phyloP scores from a whole-genome alignment of 2,113 vertebrate genomes.

The Sciurus niger region DNA sequence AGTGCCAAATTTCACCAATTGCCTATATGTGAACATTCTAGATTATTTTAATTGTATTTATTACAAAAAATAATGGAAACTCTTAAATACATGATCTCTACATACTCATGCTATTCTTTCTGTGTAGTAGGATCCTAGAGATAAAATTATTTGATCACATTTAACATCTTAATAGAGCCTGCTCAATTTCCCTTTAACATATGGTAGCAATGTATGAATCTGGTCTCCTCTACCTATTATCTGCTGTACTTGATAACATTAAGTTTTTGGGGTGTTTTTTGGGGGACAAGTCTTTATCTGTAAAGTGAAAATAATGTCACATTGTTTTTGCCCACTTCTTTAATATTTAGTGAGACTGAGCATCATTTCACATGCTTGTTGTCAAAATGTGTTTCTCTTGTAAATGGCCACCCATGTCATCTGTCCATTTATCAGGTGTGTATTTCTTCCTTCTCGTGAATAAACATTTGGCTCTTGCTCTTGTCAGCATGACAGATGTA shows the following conservation, averaged over 20 bases:
- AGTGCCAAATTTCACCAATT: neutral
- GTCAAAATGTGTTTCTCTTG: neutral
- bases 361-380: neutral
- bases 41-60: neutral
- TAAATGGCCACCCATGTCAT: neutral
- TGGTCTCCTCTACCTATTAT: neutral
- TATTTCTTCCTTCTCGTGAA: neutral
- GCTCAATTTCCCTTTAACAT: neutral
- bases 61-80: conserved; percentile 6
- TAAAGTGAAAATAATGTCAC: neutral
- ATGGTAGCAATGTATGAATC: neutral
- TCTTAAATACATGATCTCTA: neutral
- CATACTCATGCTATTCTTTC: neutral
- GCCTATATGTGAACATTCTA: neutral
- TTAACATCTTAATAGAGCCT: neutral
- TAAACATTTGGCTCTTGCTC: neutral
- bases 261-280: neutral
- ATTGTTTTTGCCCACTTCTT: neutral
- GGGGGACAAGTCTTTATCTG: neutral
- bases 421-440: neutral
- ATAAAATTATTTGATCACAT: neutral
- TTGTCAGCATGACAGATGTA: neutral
- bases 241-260: neutral
- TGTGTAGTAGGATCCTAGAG: neutral
- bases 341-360: neutral